A percentile compares a stretch with the other conserved stretches of the same genome.
Conservation (phyloP, 2,797 vertebrate genomes). For the Threskiornis aethiopicus region DNA sequence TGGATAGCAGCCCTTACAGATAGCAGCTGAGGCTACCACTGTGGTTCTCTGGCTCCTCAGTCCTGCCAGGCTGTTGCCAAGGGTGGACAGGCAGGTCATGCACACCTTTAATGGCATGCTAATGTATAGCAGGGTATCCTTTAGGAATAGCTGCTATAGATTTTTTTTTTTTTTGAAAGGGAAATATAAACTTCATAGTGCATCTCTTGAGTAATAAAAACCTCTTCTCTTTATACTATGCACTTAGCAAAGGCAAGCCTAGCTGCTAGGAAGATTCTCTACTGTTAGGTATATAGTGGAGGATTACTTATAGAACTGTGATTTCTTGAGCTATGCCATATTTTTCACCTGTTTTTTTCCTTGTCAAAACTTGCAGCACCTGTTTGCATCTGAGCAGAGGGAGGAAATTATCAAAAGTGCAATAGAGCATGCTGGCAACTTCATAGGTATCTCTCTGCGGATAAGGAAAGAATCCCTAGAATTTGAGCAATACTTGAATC, state of each 20-base stretch:
- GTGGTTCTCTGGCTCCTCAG: neutral
- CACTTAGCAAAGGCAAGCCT: neutral
- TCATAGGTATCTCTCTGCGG: slow-evolving; percentile 90
- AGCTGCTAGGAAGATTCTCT: neutral
- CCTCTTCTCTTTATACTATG: neutral
- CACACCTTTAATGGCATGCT: neutral
- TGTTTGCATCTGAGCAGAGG: slow-evolving; percentile 95
- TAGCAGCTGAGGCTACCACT: neutral
- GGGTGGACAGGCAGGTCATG: neutral
- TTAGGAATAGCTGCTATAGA: neutral
- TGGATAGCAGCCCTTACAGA: neutral
- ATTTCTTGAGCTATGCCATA: neutral
- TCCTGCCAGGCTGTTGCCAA: neutral
- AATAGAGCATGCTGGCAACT: slow-evolving; percentile 96
- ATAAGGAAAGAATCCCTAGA: slow-evolving; percentile 90
- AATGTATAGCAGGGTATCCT: neutral
- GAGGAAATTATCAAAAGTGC: slow-evolving; percentile 96
- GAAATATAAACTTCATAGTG: neutral
- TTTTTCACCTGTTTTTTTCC: neutral
- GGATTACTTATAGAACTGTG: neutral
- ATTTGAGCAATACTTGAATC: slow-evolving; percentile 88
- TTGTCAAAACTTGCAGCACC: slow-evolving; percentile 82
- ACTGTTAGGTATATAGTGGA: neutral
- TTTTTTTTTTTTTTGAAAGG: neutral
- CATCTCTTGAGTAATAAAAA: neutral